Evolutionary conservation across 2,113 vertebrate genomes (phyloP), one percentile per base, ranked within the genome.

Genomic region (Pithys albifrons): DNA sequence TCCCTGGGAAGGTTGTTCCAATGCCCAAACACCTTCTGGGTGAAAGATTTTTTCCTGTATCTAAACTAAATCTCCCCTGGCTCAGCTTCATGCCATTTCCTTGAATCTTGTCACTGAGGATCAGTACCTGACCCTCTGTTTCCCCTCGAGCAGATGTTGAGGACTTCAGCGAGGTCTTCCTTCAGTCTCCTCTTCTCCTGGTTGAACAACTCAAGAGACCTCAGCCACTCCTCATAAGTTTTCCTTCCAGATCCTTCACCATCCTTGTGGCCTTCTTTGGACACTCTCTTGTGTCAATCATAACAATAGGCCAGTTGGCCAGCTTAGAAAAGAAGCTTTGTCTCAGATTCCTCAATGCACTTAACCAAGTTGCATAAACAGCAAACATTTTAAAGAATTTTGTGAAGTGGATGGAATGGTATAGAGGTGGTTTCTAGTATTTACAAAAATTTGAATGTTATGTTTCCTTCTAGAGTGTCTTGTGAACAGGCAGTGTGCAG

Each of bases 51-150:
- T 33, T 37, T 52, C 33, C 22, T 45, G 8, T 66, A 23, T 19
- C 48, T 2, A 4, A 45, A 19, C 11, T 51, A 58, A 43, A 69
- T 6, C 6, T 59, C 27, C 12, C 6, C 6, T 0, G 2, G 5
- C 33, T 52, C 37, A 59, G 10, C 28, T 16, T 45, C 28, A 33
- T 52, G 27, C 5, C 12, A 45, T 58, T 88, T 58, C 9, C 19
- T 59, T 8, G 6, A 52, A 29, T n/a, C 5, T 12, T 52, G 33
- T 37, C 2, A 0, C 27, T 58, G 33, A 45, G 6, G 5, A 23
- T 28, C 17, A 59, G 13, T 45, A 37, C 37, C 16, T 37, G 18
- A 25, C 45, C 64, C 41, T 59, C 27, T 28, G 3, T 18, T 66
- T 74, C 33, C 33, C 43, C 58, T 37, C 24, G 16, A 17, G 35